Evolutionary conservation across 2,888 invertebrate species (phyloP), one percentile per base, ranked within the genome.

Genomic region (Theristus sp.): DNA sequence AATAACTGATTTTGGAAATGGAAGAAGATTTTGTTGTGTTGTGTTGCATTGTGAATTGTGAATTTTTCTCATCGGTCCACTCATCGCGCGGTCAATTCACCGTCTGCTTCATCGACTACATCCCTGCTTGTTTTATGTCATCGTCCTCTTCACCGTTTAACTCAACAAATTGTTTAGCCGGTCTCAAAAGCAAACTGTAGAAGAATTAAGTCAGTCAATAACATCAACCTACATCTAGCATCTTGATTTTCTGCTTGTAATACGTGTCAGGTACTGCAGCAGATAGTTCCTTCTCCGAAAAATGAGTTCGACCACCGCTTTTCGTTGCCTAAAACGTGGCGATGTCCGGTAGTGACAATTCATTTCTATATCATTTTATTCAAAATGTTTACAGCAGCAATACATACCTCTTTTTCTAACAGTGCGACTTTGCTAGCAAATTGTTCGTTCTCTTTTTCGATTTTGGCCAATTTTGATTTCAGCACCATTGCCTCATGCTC

Each of bases 381-480:
- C 38, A 38, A 38, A 38, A 38, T 38, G 17, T 13, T 38, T 17
- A 38, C 17, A 38, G 17, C 38, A 38, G 6, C 38, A 6, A 38
- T 38, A 6, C 38, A 38, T 6, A 56, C 61, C 57, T 62, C 60
- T 52, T 61, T 59, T 58, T 68, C 59, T 20, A 60, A 17, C 22
- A 57, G 30, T n/a, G 54, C 59, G 28, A 60, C 49, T 62, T 73
- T 71, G 38, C 66, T 65, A 20, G 66, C 64, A 27, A 72, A 59
- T 47, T 67, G 81, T 62, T 84, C 83, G 70, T 84, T 85, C 70
- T 88, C 86, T 65, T 81, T 82, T 76, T 89, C 88, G 65, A 87
- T 76, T 67, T 86, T 86, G 74, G 87, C 86, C 61, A 87, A 83
- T 77, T 89, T 89, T 65, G 85, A 81, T 53, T 86, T 81, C 64